These are phyloP conservation scores for Ictalurus punctatus DNA, from an alignment of 2,113 vertebrate species.

Conservation along the genomic window DNA sequence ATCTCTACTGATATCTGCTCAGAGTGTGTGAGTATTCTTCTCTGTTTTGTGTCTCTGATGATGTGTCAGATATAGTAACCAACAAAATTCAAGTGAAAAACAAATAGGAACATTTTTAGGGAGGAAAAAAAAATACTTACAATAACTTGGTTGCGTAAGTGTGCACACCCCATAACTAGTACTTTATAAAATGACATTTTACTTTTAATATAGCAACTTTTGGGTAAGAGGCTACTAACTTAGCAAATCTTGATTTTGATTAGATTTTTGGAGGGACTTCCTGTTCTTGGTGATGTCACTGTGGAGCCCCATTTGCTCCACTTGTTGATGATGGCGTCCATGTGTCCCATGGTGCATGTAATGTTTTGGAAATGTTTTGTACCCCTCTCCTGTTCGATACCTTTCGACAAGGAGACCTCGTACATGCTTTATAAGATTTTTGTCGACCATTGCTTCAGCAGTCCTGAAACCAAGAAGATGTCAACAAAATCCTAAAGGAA, in stretches of 20 bases:
- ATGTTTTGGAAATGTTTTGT: background rate
- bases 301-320: background rate
- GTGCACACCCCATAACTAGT: background rate
- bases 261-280: background rate
- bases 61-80: background rate
- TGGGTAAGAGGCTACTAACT: background rate
- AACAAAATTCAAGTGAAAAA: background rate
- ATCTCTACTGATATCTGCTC: background rate
- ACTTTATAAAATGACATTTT: background rate
- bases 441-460: background rate
- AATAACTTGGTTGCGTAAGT: background rate
- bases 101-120: background rate
- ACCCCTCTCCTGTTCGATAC: background rate
- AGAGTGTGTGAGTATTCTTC: background rate
- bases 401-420: background rate
- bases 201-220: background rate
- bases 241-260: background rate
- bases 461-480: background rate
- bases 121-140: too few species aligned
- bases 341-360: background rate
- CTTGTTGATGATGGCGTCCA: background rate
- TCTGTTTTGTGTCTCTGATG: background rate
- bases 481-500: background rate
- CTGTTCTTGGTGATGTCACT: background rate
- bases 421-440: background rate